phyloP scores from a whole-genome alignment of 2,888 invertebrate genomes.

The Bombylius discolor region DNA sequence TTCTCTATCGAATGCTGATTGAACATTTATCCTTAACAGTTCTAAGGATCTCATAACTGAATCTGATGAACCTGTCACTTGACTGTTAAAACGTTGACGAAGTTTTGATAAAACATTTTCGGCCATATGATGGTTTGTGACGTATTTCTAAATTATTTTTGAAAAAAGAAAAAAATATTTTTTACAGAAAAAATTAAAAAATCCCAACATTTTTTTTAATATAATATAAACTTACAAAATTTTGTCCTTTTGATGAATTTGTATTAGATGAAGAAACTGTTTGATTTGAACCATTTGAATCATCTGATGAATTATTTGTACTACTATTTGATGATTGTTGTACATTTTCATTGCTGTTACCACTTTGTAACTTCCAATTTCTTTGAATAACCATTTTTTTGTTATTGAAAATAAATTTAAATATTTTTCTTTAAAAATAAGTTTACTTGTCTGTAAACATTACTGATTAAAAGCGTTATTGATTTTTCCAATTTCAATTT shows the following conservation, averaged over 20 bases:
- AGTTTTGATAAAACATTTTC: slow-evolving; percentile 29
- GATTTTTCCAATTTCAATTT: too few species aligned
- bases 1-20: slow-evolving; percentile 47
- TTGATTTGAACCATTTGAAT: slow-evolving; percentile 35
- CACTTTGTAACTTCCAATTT: slow-evolving; percentile 32
- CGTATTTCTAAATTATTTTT: slow-evolving; percentile 23
- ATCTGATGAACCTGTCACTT: slow-evolving; percentile 26
- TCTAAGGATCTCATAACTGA: slow-evolving; percentile 41
- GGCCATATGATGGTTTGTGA: slow-evolving; percentile 32
- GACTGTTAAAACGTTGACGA: slow-evolving; percentile 27
- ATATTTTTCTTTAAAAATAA: too few species aligned
- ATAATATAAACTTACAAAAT: neutral
- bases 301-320: slow-evolving; percentile 26
- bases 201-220: neutral
- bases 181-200: too few species aligned
- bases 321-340: slow-evolving; percentile 26
- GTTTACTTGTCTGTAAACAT: too few species aligned
- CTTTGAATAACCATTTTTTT: slow-evolving; percentile 33
- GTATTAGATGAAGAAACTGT: slow-evolving; percentile 21
- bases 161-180: neutral
- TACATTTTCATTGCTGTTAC: slow-evolving; percentile 20
- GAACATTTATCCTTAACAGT: slow-evolving; percentile 46
- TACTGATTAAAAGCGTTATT: too few species aligned
- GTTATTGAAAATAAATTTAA: too few species aligned
- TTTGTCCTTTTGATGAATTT: slow-evolving; percentile 7